Percentiles rank a stretch among this genome's conserved stretches.
phyloP scores from a whole-genome alignment of 2,888 invertebrate genomes.

The Adineta ricciae region DNA sequence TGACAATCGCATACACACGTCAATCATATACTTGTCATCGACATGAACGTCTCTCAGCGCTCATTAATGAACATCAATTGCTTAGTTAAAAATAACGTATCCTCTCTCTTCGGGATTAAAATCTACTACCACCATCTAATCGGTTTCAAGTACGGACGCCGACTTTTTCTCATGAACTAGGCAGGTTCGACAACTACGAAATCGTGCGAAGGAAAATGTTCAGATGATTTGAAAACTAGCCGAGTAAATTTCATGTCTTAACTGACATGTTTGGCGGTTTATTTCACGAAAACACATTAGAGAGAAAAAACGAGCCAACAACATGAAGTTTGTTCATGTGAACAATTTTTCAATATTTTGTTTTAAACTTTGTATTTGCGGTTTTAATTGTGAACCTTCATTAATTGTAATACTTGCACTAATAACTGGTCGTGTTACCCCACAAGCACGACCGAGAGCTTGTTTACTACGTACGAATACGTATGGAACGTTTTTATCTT shows the following conservation, averaged over 20 bases:
- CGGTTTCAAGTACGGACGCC: no score
- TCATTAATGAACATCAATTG: neutral
- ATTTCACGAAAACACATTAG: neutral
- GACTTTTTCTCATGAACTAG: no score
- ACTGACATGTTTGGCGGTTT: neutral
- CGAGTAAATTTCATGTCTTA: neutral
- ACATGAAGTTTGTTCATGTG: conserved; percentile 58
- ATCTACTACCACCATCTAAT: no score
- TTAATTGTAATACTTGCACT: conserved; percentile 87
- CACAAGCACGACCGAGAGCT: conserved; percentile 89
- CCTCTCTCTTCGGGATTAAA: no score
- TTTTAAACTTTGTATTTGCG: conserved; percentile 80
- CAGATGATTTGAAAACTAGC: no score
- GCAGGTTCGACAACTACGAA: no score
- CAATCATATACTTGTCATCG: neutral
- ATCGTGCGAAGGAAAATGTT: no score
- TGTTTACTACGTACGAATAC: conserved; percentile 92
- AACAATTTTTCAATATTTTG: conserved; percentile 90
- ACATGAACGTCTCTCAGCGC: neutral
- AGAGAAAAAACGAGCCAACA: neutral
- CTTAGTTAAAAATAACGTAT: neutral
- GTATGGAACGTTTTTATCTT: conserved; percentile 93
- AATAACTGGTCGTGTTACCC: conserved; percentile 88
- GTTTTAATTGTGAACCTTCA: conserved; percentile 90
- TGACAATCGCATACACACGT: neutral